Evolutionary conservation across 1,140 invertebrate species (phyloP), one percentile per base, ranked within the genome.

Genomic region (Atopsyche davidsoni): DNA sequence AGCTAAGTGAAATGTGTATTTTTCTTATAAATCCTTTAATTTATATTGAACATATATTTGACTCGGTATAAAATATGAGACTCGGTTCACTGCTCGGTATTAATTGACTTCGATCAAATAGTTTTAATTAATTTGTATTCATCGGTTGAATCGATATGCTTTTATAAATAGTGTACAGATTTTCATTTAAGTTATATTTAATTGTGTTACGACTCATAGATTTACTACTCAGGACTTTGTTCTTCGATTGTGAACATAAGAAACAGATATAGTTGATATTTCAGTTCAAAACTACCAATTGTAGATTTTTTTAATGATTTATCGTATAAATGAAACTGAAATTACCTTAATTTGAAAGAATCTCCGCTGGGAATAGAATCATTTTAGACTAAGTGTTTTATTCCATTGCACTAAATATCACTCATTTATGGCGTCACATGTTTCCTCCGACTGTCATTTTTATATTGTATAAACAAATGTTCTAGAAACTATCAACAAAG

Each of bases 401-500:
- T n/a, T 34, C 22, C 34, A 11, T 45, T 45, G 17, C 31, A 35
- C 31, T 45, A 28, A 21, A 11, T 39, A 10, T 45, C 35, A 49
- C 36, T 43, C 16, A 32, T 51, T 51, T 31, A 38, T 34, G 24
- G 40, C 31, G 40, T 51, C 48, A 51, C 48, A 41, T 42, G 44
- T 28, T 51, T 52, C 46, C 25, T 52, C 54, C 39, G 40, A 57
- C 46, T 57, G 54, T 49, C 48, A 55, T 57, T 57, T 57, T 57
- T 57, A 52, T 57, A 57, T 57, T 57, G 45, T 57, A 57, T 34
- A 52, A 57, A 48, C 34, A 28, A 46, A 46, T 46, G 16, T 41
- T 50, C 42, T 22, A 9, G 22, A 42, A 40, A 40, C 47, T 50
- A 55, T 55, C 49, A 49, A 57, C 40, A 57, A 52, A 57, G 35